phyloP scores from a whole-genome alignment of 2,113 vertebrate genomes.

The Microcebus murinus region DNA sequence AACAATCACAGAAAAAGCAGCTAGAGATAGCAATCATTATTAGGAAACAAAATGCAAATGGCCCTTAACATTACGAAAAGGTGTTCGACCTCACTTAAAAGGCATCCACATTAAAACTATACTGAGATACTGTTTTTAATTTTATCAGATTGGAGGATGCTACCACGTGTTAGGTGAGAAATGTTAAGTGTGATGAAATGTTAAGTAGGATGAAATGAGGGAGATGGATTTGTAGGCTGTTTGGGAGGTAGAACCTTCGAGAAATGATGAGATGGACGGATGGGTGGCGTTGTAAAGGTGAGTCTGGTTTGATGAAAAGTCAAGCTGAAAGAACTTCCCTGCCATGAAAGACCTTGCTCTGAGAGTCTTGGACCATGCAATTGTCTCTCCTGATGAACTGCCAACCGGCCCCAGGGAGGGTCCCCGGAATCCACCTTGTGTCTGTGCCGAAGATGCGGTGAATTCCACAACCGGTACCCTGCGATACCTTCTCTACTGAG shows the following conservation, averaged over 20 bases:
- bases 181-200: not conserved
- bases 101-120: not conserved
- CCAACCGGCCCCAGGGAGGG: not conserved
- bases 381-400: not conserved
- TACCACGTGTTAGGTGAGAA: not conserved
- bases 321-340: not conserved
- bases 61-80: not conserved
- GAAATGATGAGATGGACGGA: not conserved
- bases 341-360: not conserved
- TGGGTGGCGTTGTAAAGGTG: not conserved
- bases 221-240: not conserved
- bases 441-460: not conserved
- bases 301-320: not conserved
- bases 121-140: not conserved
- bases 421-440: not conserved
- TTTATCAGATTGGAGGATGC: not conserved
- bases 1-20: not conserved
- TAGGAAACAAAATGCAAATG: not conserved
- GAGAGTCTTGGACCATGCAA: fast-evolving
- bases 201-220: not conserved
- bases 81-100: not conserved
- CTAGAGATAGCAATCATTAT: not conserved
- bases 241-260: not conserved
- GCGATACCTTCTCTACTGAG: not conserved
- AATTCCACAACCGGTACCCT: not conserved